phyloP scores from a whole-genome alignment of 1,140 invertebrate species.

The Venturia canescens region DNA sequence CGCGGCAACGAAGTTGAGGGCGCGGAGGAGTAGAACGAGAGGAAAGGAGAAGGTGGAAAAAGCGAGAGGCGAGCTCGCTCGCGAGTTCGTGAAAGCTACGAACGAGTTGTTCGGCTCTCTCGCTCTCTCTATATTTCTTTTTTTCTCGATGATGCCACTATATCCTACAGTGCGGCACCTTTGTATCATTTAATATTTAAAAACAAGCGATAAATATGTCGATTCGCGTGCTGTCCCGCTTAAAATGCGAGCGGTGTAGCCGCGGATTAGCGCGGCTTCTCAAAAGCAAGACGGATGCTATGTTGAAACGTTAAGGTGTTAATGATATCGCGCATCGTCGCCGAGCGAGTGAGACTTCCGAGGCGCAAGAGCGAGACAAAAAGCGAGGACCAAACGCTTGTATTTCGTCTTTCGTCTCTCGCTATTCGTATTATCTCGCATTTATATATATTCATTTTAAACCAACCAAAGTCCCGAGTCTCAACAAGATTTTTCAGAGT shows the following conservation, averaged over 20 bases:
- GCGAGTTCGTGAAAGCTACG: constrained; percentile 2
- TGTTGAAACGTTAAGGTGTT: constrained; percentile 74
- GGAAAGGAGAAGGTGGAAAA: neutral
- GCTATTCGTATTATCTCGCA: constrained; percentile 30
- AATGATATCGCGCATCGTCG: constrained; percentile 68
- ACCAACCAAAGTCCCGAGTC: constrained; percentile 37
- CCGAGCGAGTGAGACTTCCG: neutral
- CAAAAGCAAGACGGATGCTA: constrained; percentile 74
- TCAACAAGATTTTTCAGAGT: constrained; percentile 45
- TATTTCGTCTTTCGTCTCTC: constrained; percentile 8
- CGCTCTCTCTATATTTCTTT: neutral
- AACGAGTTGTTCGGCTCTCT: neutral
- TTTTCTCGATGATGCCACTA: constrained; percentile 1
- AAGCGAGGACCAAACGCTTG: neutral
- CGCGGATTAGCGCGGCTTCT: constrained; percentile 55
- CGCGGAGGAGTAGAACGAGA: neutral
- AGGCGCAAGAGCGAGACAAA: neutral
- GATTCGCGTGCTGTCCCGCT: constrained; percentile 69
- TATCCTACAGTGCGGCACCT: constrained; percentile 61
- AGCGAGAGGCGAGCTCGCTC: neutral
- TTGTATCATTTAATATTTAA: constrained; percentile 77
- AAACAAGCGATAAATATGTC: constrained; percentile 77
- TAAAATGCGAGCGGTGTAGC: constrained; percentile 64
- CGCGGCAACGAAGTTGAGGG: constrained; percentile 6
- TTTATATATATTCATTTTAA: constrained; percentile 38